Evolutionary conservation across 1,140 invertebrate species (phyloP).

Genomic region (Macrosteles quadrilineatus): DNA sequence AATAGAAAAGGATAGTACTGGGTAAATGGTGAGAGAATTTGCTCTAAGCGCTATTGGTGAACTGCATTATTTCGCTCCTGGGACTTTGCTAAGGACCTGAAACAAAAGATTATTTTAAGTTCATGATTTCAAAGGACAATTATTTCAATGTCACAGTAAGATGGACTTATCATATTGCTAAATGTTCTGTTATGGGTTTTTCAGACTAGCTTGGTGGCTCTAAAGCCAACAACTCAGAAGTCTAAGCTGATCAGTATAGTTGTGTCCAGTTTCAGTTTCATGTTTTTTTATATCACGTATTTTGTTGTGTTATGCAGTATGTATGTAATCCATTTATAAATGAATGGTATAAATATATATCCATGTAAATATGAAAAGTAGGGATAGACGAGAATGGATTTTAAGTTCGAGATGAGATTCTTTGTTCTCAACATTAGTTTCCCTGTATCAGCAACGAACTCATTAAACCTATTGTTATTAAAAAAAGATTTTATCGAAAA

Average conservation of each 20-base stretch:
- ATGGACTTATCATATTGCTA: neutral
- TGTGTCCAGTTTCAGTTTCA: neutral
- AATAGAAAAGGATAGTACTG: too few species aligned
- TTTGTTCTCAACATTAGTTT: too few species aligned
- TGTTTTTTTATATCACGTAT: neutral
- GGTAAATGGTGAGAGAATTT: neutral
- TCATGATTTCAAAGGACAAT: neutral
- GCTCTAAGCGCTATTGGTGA: neutral
- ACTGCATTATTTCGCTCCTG: constrained; percentile 35
- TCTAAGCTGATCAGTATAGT: neutral
- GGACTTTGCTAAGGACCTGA: constrained; percentile 32
- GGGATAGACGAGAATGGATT: too few species aligned
- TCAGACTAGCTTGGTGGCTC: neutral
- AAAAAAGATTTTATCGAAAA: too few species aligned
- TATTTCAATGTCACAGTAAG: neutral
- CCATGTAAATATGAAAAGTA: too few species aligned
- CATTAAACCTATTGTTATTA: too few species aligned
- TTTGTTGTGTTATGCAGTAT: too few species aligned
- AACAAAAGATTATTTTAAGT: neutral
- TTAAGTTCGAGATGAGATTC: too few species aligned
- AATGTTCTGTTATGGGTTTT: neutral
- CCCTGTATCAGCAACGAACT: too few species aligned
- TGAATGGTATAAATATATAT: too few species aligned
- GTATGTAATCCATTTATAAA: too few species aligned
- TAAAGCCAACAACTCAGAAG: neutral